Conservation (phyloP, 2,113 vertebrate genomes). For the Theropithecus gelada region DNA sequence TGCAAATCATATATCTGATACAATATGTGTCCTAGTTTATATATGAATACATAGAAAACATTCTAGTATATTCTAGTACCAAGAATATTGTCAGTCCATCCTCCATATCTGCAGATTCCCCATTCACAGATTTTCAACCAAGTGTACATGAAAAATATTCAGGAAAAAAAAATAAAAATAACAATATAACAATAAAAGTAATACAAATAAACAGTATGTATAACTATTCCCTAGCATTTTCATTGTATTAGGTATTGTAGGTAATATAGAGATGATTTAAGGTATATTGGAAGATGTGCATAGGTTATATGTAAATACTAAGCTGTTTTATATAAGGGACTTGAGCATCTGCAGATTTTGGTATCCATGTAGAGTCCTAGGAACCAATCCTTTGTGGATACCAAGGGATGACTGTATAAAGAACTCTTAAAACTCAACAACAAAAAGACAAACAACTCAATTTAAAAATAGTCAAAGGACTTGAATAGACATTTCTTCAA, state of each 20-base stretch:
- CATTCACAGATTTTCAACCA: not conserved
- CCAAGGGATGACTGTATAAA: not conserved
- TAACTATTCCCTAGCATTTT: not conserved
- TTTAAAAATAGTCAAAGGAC: not conserved
- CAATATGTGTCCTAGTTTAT: not conserved
- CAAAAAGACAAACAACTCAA: not conserved
- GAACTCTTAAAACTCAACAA: not conserved
- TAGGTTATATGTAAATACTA: not conserved
- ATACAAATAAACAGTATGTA: not conserved
- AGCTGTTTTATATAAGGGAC: not conserved
- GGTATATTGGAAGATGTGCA: not conserved
- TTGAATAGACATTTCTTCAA: not conserved
- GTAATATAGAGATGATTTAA: not conserved
- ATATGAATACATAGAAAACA: not conserved
- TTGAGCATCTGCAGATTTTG: not conserved
- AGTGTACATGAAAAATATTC: not conserved
- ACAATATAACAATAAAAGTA: not conserved
- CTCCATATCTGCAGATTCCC: not conserved
- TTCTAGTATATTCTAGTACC: not conserved
- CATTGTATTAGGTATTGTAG: not conserved
- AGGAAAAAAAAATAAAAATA: not conserved
- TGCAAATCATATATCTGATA: not conserved
- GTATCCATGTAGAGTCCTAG: not conserved
- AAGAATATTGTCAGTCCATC: not conserved
- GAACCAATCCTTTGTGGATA: not conserved